Evolutionary conservation across 1,140 invertebrate species (phyloP).

Genomic region (Drosophila obscura): DNA sequence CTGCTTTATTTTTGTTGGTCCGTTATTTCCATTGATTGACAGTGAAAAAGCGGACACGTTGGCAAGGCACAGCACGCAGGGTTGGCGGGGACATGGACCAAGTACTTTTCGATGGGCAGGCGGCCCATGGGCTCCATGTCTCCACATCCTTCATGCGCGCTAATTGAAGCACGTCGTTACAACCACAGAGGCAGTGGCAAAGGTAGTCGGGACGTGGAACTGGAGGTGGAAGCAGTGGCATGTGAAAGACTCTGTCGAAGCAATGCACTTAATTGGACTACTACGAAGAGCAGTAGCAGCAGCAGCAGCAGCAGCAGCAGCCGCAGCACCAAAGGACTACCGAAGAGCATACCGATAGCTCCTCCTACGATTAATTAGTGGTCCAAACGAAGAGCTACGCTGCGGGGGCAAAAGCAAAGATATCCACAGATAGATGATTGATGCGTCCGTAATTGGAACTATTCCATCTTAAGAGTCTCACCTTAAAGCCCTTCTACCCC

Average conservation of each 20-base stretch:
- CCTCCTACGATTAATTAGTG: slow-evolving; percentile 68
- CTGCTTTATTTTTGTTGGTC: not conserved
- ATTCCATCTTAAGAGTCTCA: no score
- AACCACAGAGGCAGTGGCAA: slow-evolving; percentile 9
- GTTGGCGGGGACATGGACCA: slow-evolving; percentile 36
- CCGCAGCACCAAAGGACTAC: not conserved
- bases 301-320: no score
- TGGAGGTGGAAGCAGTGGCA: not conserved
- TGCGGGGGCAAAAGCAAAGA: slow-evolving; percentile 7
- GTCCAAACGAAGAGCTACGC: slow-evolving; percentile 7
- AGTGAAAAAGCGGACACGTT: slow-evolving; percentile 64
- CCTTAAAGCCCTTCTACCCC: no score
- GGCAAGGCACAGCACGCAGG: slow-evolving; percentile 23
- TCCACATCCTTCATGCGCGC: slow-evolving; percentile 43
- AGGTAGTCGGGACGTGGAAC: not conserved
- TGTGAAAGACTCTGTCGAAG: slow-evolving; percentile 44
- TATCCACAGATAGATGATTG: slow-evolving; percentile 19
- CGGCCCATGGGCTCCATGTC: not conserved
- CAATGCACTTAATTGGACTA: slow-evolving; percentile 77
- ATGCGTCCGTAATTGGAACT: not conserved
- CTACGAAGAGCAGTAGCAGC: slow-evolving; percentile 8
- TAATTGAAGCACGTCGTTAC: slow-evolving; percentile 73
- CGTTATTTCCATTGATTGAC: slow-evolving; percentile 68
- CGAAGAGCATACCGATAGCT: slow-evolving; percentile 43
- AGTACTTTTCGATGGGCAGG: slow-evolving; percentile 37